Conservation (phyloP, 2,888 invertebrate genomes). For the Tetropium fuscum region DNA sequence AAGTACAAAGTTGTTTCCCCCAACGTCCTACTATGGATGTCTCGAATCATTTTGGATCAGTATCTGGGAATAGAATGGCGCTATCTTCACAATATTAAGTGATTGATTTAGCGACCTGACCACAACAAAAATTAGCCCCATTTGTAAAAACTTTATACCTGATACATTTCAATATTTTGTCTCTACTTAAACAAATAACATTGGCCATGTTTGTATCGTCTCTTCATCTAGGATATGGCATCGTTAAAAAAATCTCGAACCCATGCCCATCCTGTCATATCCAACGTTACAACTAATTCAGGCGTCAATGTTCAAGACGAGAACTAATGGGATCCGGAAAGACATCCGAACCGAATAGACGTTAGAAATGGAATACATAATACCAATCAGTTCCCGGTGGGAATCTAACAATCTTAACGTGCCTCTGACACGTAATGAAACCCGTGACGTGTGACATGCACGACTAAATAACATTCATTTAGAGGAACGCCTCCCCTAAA, state of each 20-base stretch:
- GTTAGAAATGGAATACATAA: slow-evolving; percentile 54
- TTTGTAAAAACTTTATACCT: too few relatives aligned
- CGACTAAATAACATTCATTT: slow-evolving; percentile 61
- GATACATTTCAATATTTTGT: too few relatives aligned
- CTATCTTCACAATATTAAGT: too few relatives aligned
- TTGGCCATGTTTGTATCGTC: too few relatives aligned
- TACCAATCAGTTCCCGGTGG: slow-evolving; percentile 58
- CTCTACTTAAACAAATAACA: too few relatives aligned
- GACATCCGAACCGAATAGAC: slow-evolving; percentile 30
- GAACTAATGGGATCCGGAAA: slow-evolving; percentile 23
- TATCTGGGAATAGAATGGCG: too few relatives aligned
- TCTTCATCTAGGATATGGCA: not conserved
- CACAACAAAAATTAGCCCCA: too few relatives aligned
- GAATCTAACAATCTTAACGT: slow-evolving; percentile 58
- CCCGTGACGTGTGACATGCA: slow-evolving; percentile 61
- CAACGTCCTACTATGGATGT: too few relatives aligned
- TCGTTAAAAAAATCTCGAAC: not conserved
- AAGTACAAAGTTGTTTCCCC: too few relatives aligned
- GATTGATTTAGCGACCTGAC: too few relatives aligned
- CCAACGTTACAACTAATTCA: slow-evolving; percentile 31
- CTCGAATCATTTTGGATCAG: too few relatives aligned
- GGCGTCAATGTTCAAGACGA: slow-evolving; percentile 30
- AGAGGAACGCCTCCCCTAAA: slow-evolving; percentile 48
- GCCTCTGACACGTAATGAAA: slow-evolving; percentile 61
- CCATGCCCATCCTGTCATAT: not conserved